Percentiles rank a stretch among this genome's conserved stretches.
Evolutionary conservation across 2,797 vertebrate species (phyloP).

Genomic region (Euthynnus affinis): DNA sequence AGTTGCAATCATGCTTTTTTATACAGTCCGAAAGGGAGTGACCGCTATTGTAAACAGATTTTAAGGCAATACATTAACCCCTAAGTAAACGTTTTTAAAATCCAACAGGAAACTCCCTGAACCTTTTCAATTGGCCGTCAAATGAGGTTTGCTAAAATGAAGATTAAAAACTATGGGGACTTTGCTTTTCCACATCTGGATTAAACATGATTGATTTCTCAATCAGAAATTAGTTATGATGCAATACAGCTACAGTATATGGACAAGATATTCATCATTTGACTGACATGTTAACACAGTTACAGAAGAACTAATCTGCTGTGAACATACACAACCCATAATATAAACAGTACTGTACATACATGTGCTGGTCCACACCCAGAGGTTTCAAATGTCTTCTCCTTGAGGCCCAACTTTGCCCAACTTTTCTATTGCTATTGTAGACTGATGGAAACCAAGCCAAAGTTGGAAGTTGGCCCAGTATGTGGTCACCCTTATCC

Average conservation of each 20-base stretch:
- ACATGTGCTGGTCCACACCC: background rate
- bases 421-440: no score
- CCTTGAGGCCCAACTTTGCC: background rate
- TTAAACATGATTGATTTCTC: background rate
- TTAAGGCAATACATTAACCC: background rate
- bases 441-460: background rate
- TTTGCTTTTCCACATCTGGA: background rate
- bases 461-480: background rate
- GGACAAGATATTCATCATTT: background rate
- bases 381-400: slow-evolving; percentile 13
- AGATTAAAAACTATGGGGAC: background rate
- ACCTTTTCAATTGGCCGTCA: background rate
- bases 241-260: background rate
- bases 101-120: slow-evolving; percentile 13
- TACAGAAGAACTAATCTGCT: background rate
- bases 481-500: no score
- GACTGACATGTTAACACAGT: slow-evolving; percentile 1
- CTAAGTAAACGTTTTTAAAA: slow-evolving; percentile 20
- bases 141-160: background rate
- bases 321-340: background rate
- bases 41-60: slow-evolving; percentile 14
- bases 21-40: slow-evolving; percentile 8
- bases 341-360: background rate
- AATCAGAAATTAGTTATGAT: background rate
- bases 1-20: slow-evolving; percentile 22